Conservation (phyloP, 2,888 invertebrate species). For the Chrysomela aeneicollis region DNA sequence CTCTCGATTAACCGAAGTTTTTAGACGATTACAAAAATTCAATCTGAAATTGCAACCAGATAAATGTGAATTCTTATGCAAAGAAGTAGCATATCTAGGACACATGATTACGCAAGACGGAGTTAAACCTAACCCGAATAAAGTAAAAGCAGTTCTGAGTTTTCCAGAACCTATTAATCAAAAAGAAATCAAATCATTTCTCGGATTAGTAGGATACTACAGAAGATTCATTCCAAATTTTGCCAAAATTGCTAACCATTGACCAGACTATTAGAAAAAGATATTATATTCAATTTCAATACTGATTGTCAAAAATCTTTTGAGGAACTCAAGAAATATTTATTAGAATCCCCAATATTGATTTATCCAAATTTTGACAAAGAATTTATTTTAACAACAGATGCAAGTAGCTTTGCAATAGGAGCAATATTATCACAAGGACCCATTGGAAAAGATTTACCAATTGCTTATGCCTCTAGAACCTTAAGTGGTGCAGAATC, state of each 20-base stretch:
- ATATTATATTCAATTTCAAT: no score
- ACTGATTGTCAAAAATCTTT: no score
- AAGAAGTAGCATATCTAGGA: slow-evolving; percentile 33
- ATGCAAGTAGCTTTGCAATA: slow-evolving; percentile 47
- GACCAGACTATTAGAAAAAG: not conserved
- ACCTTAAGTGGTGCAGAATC: slow-evolving; percentile 46
- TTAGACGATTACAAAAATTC: slow-evolving; percentile 20
- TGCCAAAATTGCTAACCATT: not conserved
- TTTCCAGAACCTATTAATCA: slow-evolving; percentile 19
- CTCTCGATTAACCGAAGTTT: slow-evolving; percentile 18
- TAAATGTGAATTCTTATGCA: slow-evolving; percentile 32
- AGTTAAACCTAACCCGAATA: slow-evolving; percentile 33
- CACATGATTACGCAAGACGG: slow-evolving; percentile 28
- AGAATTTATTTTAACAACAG: no score
- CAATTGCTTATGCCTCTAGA: slow-evolving; percentile 49
- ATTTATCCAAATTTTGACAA: no score
- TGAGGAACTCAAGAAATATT: no score
- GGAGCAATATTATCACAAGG: slow-evolving; percentile 50
- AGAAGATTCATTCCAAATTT: slow-evolving; percentile 18
- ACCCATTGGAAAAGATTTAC: slow-evolving; percentile 47
- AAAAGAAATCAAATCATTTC: slow-evolving; percentile 21
- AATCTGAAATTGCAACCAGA: slow-evolving; percentile 35
- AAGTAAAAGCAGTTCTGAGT: slow-evolving; percentile 24
- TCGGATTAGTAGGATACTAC: slow-evolving; percentile 26
- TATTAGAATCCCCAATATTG: no score